Conservation (phyloP, 2,797 vertebrate genomes). For the Furcifer pardalis region DNA sequence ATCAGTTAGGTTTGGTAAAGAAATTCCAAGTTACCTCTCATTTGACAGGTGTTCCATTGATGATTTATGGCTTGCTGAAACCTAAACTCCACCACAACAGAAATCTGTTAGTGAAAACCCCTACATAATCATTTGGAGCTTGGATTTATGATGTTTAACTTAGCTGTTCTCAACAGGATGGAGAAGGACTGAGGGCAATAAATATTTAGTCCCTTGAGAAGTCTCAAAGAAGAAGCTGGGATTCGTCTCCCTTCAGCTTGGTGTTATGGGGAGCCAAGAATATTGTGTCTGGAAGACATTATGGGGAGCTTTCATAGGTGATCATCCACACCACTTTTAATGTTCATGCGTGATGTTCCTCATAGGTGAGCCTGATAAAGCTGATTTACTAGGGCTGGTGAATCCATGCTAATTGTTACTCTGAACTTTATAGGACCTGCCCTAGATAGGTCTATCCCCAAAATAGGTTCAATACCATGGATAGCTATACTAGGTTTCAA, state of each 20-base stretch:
- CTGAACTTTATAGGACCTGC: too few relatives aligned
- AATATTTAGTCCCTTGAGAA: constrained; percentile 72
- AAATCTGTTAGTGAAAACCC: constrained; percentile 73
- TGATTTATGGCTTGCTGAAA: constrained; percentile 72
- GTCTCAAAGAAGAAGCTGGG: constrained; percentile 62
- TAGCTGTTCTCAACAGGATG: constrained; percentile 61
- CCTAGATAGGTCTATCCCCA: too few relatives aligned
- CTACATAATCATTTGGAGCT: constrained; percentile 70
- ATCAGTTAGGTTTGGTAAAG: constrained; percentile 51
- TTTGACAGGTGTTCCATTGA: constrained; percentile 69
- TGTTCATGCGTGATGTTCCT: too few relatives aligned
- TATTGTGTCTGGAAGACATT: constrained; percentile 49
- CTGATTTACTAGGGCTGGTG: too few relatives aligned
- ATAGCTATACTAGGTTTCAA: too few relatives aligned
- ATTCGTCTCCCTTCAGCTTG: constrained; percentile 50
- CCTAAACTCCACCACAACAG: constrained; percentile 61
- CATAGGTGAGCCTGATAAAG: too few relatives aligned
- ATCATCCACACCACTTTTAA: too few relatives aligned
- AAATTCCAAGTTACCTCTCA: constrained; percentile 66
- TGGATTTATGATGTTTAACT: constrained; percentile 73
- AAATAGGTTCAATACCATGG: too few relatives aligned
- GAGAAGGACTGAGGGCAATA: constrained; percentile 62
- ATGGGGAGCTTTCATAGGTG: constrained; percentile 1
- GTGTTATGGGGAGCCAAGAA: constrained; percentile 56
- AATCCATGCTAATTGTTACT: too few relatives aligned